A percentile compares a stretch with the other conserved stretches of the same genome.
These are phyloP conservation scores for Martes martes DNA, from an alignment of 2,113 vertebrate genomes.

Conservation along the genomic window DNA sequence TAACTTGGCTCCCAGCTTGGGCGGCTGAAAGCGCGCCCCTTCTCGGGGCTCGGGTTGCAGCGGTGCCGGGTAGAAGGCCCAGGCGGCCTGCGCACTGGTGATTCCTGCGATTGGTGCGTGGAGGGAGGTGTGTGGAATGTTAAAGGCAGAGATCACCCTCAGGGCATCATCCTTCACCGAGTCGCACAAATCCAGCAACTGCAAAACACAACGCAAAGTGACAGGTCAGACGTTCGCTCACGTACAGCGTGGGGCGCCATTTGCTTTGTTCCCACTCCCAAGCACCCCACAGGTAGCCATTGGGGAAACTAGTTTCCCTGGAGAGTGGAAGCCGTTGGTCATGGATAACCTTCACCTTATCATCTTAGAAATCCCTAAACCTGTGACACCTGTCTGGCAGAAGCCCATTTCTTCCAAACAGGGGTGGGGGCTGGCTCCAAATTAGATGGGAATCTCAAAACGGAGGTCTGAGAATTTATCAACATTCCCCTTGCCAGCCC, in stretches of 20 bases:
- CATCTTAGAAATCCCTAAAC: background rate
- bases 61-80: constrained; percentile 72
- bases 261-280: background rate
- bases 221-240: background rate
- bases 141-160: constrained; percentile 79
- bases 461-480: background rate
- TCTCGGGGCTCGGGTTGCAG: background rate
- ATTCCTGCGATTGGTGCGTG: constrained; percentile 77
- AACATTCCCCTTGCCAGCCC: background rate
- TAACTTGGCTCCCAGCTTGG: constrained; percentile 44
- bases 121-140: constrained; percentile 72
- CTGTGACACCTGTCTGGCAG: background rate
- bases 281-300: background rate
- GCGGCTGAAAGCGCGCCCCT: background rate
- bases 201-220: constrained; percentile 62
- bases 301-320: background rate
- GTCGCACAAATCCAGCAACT: constrained; percentile 79
- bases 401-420: background rate
- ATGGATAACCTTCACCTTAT: background rate
- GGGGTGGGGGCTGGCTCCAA: background rate
- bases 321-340: background rate
- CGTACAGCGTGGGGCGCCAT: background rate
- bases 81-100: constrained; percentile 61
- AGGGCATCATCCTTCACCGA: constrained; percentile 78
- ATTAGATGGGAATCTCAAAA: background rate